A percentile compares a stretch with the other conserved stretches of the same genome.
phyloP scores from a whole-genome alignment of 2,113 vertebrate species.

The Ancistrus triradiatus region DNA sequence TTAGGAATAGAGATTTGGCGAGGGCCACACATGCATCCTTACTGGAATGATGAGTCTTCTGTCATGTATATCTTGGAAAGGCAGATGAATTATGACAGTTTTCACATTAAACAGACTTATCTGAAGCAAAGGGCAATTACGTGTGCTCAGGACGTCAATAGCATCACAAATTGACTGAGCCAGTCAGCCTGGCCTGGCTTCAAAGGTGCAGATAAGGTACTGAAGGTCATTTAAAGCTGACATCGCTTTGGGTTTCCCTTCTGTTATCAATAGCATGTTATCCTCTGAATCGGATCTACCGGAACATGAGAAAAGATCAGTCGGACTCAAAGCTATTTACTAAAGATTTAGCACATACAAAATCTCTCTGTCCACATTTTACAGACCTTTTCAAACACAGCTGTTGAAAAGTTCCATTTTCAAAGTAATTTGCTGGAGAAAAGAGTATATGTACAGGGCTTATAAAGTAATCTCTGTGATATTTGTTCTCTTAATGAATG shows the following conservation, averaged over 20 bases:
- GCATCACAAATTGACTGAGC: constrained; percentile 76
- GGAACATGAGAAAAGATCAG: constrained; percentile 62
- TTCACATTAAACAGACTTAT: constrained; percentile 77
- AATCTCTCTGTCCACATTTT: constrained; percentile 33
- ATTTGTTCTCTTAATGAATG: constrained; percentile 72
- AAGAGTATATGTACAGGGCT: constrained; percentile 53
- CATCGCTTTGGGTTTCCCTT: constrained; percentile 53
- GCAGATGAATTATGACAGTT: constrained; percentile 74
- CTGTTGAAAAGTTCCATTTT: constrained; percentile 58
- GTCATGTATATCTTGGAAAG: constrained; percentile 59
- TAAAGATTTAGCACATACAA: constrained; percentile 36
- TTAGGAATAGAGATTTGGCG: constrained; percentile 53
- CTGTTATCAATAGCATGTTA: constrained; percentile 59
- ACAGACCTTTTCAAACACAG: constrained; percentile 52
- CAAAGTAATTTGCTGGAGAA: too few relatives aligned
- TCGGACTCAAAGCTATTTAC: constrained; percentile 52
- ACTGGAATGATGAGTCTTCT: constrained; percentile 65
- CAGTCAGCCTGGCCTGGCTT: constrained; percentile 68
- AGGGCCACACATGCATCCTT: constrained; percentile 42
- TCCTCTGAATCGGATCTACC: constrained; percentile 38
- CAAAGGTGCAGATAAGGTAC: constrained; percentile 72
- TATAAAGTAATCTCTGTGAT: constrained; percentile 70
- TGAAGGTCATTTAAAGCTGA: constrained; percentile 70
- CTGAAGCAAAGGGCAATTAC: constrained; percentile 71
- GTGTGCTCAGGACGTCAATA: constrained; percentile 69